Percentiles rank a stretch among this genome's conserved stretches.
These are phyloP conservation scores for Acrocyrtus sp. DNA, from an alignment of 2,888 invertebrate species.

Conservation along the genomic window DNA sequence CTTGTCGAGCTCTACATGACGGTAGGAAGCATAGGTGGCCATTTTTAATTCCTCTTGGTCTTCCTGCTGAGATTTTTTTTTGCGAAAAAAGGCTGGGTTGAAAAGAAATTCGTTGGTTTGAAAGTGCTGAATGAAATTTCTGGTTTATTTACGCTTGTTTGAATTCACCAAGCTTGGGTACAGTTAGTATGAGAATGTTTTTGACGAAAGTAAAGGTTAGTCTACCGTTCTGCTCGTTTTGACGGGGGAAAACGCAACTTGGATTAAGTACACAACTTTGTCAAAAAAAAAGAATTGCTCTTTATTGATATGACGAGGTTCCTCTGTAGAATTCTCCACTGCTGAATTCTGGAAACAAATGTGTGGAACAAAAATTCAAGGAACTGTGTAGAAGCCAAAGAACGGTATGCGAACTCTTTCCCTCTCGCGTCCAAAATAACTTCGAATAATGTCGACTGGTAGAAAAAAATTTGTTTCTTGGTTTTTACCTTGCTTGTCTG, in stretches of 20 bases:
- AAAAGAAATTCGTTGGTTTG: slow-evolving; percentile 1
- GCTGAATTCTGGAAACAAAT: too few species aligned
- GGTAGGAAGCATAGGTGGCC: slow-evolving; percentile 93
- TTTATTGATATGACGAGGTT: too few species aligned
- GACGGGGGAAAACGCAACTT: too few species aligned
- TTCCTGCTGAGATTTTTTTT: slow-evolving; percentile 13
- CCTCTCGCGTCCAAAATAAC: slow-evolving; percentile 41
- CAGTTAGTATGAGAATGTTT: slow-evolving; percentile 11
- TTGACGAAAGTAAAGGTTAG: too few species aligned
- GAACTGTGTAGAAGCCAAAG: slow-evolving; percentile 35
- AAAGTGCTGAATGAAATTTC: slow-evolving; percentile 25
- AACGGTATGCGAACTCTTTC: slow-evolving; percentile 30
- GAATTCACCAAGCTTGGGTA: slow-evolving; percentile 15
- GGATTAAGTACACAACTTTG: too few species aligned
- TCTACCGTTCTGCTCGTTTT: too few species aligned
- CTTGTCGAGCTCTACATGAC: slow-evolving; percentile 93
- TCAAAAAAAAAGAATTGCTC: too few species aligned
- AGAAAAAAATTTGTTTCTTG: slow-evolving; percentile 39
- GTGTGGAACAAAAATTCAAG: too few species aligned
- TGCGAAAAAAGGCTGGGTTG: too few species aligned
- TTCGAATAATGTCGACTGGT: slow-evolving; percentile 26
- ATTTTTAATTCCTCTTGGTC: slow-evolving; percentile 65
- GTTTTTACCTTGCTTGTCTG: slow-evolving; percentile 25
- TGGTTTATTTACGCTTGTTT: slow-evolving; percentile 36
- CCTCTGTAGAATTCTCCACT: too few species aligned